phyloP scores from a whole-genome alignment of 2,113 vertebrate genomes.

The Platichthys flesus region DNA sequence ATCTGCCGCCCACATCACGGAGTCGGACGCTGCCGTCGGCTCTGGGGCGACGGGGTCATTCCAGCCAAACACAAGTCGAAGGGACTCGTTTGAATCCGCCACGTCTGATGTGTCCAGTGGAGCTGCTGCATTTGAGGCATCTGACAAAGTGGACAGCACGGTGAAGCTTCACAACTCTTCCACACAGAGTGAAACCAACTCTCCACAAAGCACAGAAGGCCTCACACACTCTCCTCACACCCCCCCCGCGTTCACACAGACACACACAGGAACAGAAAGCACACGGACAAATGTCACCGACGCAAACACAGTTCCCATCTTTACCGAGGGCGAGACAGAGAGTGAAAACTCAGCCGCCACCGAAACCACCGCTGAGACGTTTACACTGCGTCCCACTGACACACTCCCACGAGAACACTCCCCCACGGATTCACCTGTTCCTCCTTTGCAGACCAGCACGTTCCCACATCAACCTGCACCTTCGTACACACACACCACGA shows the following conservation, averaged over 20 bases:
- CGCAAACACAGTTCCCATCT: neutral
- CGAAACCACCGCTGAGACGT: neutral
- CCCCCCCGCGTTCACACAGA: neutral
- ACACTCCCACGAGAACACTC: neutral
- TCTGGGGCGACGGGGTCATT: constrained; percentile 30
- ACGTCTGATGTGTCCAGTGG: constrained; percentile 7
- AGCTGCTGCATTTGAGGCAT: neutral
- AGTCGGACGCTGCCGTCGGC: constrained; percentile 1
- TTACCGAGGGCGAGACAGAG: neutral
- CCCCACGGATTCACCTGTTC: neutral
- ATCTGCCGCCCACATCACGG: neutral
- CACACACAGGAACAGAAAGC: constrained; percentile 7
- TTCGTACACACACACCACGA: neutral
- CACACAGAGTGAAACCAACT: constrained; percentile 2
- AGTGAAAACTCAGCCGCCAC: neutral
- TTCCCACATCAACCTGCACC: neutral
- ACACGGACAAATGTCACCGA: neutral
- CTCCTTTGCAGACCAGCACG: neutral
- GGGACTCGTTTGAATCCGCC: neutral
- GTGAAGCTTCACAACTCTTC: constrained; percentile 10
- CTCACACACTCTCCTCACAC: constrained; percentile 3
- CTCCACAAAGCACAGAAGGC: constrained; percentile 21
- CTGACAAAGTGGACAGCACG: neutral
- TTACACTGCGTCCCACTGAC: neutral
- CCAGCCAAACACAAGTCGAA: constrained; percentile 23